phyloP scores from a whole-genome alignment of 1,140 invertebrate species.

The Zaprionus ornatus region DNA sequence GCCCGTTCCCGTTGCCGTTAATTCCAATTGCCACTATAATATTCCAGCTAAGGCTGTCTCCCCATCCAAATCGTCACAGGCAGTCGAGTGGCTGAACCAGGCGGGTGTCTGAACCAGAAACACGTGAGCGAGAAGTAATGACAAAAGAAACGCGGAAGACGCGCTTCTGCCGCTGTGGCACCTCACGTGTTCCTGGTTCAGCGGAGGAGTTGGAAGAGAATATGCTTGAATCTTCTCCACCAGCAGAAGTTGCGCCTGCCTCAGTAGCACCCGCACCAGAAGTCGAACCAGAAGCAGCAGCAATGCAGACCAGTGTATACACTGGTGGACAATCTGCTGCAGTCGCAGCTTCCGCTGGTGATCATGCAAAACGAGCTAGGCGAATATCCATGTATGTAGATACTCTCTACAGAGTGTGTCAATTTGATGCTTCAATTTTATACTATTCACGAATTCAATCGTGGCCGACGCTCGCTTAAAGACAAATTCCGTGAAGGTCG shows the following conservation, averaged over 20 bases:
- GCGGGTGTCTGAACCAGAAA: too few species aligned
- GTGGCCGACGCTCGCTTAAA: too few species aligned
- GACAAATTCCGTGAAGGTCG: too few species aligned
- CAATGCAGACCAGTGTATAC: conserved; percentile 2
- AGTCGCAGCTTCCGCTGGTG: conserved; percentile 52
- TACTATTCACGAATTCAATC: too few species aligned
- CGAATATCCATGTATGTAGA: conserved; percentile 61
- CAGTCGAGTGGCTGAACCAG: too few species aligned
- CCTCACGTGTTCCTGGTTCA: conserved; percentile 34
- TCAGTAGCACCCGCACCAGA: neutral
- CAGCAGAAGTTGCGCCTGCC: neutral
- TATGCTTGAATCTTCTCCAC: neutral
- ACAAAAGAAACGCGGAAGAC: conserved; percentile 15
- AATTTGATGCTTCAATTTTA: neutral
- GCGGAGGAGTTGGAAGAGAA: too few species aligned
- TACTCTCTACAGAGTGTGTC: neutral
- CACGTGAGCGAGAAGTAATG: too few species aligned
- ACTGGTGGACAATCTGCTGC: conserved; percentile 42
- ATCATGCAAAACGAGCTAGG: conserved; percentile 69
- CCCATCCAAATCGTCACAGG: neutral
- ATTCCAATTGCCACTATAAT: too few species aligned
- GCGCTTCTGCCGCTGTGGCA: conserved; percentile 55
- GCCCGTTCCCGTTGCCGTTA: neutral
- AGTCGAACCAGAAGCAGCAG: neutral
- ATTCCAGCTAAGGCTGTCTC: neutral